Base-by-base conservation (phyloP, 1,140 invertebrate genomes). In the Sycophila sp. region DNA sequence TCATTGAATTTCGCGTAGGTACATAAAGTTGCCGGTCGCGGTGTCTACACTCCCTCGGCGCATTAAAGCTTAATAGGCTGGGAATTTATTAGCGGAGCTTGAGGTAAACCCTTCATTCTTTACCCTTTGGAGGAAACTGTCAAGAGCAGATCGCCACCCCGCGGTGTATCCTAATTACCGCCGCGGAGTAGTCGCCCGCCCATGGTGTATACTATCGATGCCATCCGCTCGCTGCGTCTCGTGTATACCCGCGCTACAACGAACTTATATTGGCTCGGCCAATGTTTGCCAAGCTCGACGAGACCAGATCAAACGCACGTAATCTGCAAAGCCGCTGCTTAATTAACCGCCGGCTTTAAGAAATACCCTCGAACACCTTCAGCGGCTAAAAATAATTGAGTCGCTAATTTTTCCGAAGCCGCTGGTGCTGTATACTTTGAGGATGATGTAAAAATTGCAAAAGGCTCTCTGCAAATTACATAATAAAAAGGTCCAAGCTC, bases 111-210 rank as follows among this genome's bases (percentile, higher is more conserved):
- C 75, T 74, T 65, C 42, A 71, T 70, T 73, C 53, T 73, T 72
- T 53, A 73, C 51, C 74, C 76, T 62, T 75, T 76, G 30, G 62
- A 26, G 71, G 70, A 80, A 80, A 82, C 80, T 81, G 81, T 83
- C 81, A 83, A 58, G 65, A 69, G 71, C 81, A 83, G 81, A 49
- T 68, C 69, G 77, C 74, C 78, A 63, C 79, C 81, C 81, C 71
- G 72, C 72, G 59, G 79, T 53, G 69, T 67, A 56, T 36, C 51
- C 73, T 81, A 81, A 83, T 81, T 78, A 75, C 76, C 69, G 40
- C 32, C 60, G 28, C 19, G 24, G 58, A 53, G 17, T 58, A 47
- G 30, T 8, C 47, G 6, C 24, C 8, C 24, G 24, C 24, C 8
- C 1, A 24, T 40, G 28, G 17, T 58, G n/a, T 56, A n/a, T n/a